Base-by-base conservation (phyloP, 2,797 vertebrate species). In the Tenualosa thibaudeaui region DNA sequence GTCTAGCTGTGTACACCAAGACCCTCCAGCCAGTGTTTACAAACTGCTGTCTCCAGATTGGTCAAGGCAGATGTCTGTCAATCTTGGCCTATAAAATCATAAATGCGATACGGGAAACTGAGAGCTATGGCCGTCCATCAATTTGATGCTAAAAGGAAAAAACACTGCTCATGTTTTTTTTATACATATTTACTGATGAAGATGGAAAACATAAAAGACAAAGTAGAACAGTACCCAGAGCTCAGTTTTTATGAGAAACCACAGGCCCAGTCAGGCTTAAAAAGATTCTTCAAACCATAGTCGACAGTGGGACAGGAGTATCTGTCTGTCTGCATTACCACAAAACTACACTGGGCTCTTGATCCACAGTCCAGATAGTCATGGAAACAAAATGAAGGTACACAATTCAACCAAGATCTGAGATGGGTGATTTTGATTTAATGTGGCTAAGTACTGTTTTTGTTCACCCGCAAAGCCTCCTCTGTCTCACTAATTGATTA, bases 401-500 rank as follows among this genome's bases (percentile, higher is more conserved):
- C 51, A 5, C 5, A 84, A 43, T 81, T 50, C 50, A 13, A 40
- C 60, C 46, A 75, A 84, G 84, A 54, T 82, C 68, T 49, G 84
- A 12, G 65, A 37, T 60, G 81, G 75, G 81, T 86, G 87, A 88
- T 86, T 85, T 75, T 84, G 85, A 86, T 87, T 87, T 82, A 85
- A 88, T 84, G 87, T 85, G 87, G 84, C 86, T 81, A 83, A 86
- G 85, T 84, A 81, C 86, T 86, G 87, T 85, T 83, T 88, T 87
- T 84, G 85, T 86, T 88, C 88, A 85, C 56, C 85, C 86, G 71
- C 71, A 5, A 81, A 83, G 84, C 81, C 60, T 85, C 54, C 58
- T 58, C 85, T 81, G 40, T 84, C 84, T 84, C 84, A 62, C 84
- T 88, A 90, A 90, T 90, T 90, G 86, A 86, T 88, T 81, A 81